Evolutionary conservation across 2,113 vertebrate species (phyloP), one percentile per base, ranked within the genome.

Genomic region (Austrofundulus limnaeus): DNA sequence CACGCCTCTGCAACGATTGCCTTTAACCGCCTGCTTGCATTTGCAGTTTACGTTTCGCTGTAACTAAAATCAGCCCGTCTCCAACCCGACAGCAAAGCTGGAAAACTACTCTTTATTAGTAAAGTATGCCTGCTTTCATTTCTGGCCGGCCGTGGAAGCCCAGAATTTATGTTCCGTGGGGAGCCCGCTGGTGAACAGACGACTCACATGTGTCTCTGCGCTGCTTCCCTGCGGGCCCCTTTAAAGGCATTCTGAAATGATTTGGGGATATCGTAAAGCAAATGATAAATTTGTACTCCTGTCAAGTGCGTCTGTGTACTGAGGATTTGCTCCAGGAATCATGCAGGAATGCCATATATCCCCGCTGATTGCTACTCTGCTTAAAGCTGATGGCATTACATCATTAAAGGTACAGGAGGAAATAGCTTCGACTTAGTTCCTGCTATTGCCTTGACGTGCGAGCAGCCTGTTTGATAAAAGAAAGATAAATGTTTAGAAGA

Each of bases 211-310:
- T 91, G 90, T 87, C 85, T 84, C 42, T 75, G 64, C 66, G 2
- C 72, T 50, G 31, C 70, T 66, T 57, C 66, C 78, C 75, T 25
- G 48, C 61, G 68, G 82, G 76, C 70, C 66, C 72, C 64, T 87
- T 81, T 87, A 78, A 82, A 87, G 75, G 82, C 88, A 86, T 86
- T 91, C 80, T 87, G 82, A 84, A 89, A 77, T 85, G 89, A 90
- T 90, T 89, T 88, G 85, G 78, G 82, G 85, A 87, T 88, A 90
- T 87, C 84, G 72, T 91, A 90, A 90, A 91, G 80, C 90, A 87
- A 89, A 90, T 88, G 86, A 91, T 88, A 85, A 89, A 92, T 92
- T 88, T 88, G 87, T 89, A 82, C 78, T 70, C 75, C 82, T 92
- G 87, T 92, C 85, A 89, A 80, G 79, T 57, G 73, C 50, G 68